Percentiles rank a stretch among this genome's conserved stretches.
phyloP scores from a whole-genome alignment of 2,113 vertebrate genomes.

The Irena cyanogastra region DNA sequence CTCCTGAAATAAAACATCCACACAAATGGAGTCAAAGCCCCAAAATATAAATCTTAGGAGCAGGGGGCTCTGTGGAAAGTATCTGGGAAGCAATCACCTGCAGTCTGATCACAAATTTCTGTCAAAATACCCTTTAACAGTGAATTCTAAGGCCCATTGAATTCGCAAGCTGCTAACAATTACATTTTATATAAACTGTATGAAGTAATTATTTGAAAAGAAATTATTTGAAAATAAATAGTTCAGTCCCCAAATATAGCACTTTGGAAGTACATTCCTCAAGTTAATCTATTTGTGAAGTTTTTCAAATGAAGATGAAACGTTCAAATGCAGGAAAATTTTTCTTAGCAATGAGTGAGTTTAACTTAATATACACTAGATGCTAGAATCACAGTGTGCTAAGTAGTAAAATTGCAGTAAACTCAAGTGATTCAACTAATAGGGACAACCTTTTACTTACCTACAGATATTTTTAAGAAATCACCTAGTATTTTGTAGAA shows the following conservation, averaged over 20 bases:
- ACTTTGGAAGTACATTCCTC: neutral
- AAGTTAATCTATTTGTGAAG: neutral
- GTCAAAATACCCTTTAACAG: neutral
- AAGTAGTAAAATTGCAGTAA: neutral
- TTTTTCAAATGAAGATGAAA: neutral
- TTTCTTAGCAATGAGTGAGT: neutral
- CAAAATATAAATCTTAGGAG: neutral
- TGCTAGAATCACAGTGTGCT: neutral
- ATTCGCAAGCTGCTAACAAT: neutral
- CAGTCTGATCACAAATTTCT: neutral
- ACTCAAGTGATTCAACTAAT: neutral
- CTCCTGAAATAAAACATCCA: neutral
- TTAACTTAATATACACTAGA: neutral
- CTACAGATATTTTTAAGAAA: neutral
- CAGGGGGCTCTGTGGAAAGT: neutral
- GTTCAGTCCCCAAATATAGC: neutral
- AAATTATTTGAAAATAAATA: neutral
- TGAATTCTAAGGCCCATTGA: neutral
- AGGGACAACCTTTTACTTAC: neutral
- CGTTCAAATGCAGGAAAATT: neutral
- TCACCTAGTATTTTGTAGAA: neutral
- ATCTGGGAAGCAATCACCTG: neutral
- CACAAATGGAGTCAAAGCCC: neutral
- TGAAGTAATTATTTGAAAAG: neutral
- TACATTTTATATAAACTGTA: neutral